Evolutionary conservation across 2,113 vertebrate species (phyloP).

Genomic region (Rostratula benghalensis): DNA sequence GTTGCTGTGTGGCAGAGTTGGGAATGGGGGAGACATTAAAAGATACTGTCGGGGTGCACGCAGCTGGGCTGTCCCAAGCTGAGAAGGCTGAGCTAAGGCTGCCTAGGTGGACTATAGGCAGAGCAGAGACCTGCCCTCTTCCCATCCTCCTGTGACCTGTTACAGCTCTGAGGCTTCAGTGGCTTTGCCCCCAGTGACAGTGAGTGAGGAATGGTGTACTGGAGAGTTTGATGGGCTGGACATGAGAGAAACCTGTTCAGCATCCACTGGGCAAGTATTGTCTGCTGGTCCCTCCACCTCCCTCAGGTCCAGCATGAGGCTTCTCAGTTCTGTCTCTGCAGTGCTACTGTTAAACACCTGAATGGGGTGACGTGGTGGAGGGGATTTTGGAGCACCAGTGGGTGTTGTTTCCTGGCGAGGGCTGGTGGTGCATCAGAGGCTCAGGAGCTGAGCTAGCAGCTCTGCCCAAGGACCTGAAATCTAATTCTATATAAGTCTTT

Average conservation of each 20-base stretch:
- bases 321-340: not conserved
- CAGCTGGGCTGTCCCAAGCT: not conserved
- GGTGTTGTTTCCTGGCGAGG: not conserved
- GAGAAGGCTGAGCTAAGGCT: not conserved
- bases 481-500: not conserved
- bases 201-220: rapidly evolving
- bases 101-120: not conserved
- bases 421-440: not conserved
- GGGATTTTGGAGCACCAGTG: not conserved
- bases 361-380: not conserved
- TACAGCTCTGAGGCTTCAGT: not conserved
- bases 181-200: not conserved
- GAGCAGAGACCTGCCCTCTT: not conserved
- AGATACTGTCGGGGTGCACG: not conserved
- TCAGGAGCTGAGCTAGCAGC: not conserved
- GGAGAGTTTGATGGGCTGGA: not conserved
- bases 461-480: not conserved
- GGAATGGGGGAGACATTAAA: not conserved
- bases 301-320: not conserved
- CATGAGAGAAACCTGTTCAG: not conserved
- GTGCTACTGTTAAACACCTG: not conserved
- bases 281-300: not conserved
- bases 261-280: not conserved
- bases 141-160: not conserved
- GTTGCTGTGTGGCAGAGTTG: not conserved